A percentile compares a stretch with the other conserved stretches of the same genome.
phyloP scores from a whole-genome alignment of 2,888 invertebrate species.

The Drosophila mercatorum region DNA sequence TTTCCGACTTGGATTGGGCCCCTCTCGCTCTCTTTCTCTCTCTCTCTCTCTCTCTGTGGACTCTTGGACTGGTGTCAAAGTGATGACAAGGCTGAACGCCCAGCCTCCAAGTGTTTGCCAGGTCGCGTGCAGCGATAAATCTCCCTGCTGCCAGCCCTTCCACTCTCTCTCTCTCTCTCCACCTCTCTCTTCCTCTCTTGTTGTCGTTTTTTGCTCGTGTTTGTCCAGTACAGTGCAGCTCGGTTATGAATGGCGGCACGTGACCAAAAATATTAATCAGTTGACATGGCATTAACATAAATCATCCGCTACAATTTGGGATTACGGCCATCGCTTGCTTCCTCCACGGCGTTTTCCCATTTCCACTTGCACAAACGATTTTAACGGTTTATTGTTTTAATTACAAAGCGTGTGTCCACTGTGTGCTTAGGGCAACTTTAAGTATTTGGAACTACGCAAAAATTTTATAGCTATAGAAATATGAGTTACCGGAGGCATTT shows the following conservation, averaged over 20 bases:
- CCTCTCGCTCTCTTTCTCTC: background rate
- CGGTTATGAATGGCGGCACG: conserved; percentile 76
- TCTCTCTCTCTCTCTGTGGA: background rate
- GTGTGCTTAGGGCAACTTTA: background rate
- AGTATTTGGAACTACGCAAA: background rate
- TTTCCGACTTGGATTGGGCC: conserved; percentile 50
- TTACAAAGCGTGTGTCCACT: conserved; percentile 28
- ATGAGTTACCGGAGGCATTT: background rate
- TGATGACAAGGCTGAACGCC: conserved; percentile 51
- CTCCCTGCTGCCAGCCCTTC: conserved; percentile 30
- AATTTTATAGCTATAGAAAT: background rate
- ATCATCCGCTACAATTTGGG: conserved; percentile 76
- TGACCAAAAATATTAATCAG: conserved; percentile 84
- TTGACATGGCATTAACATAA: conserved; percentile 82
- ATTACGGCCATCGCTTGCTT: conserved; percentile 44
- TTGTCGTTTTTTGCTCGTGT: conserved; percentile 21
- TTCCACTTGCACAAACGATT: conserved; percentile 25
- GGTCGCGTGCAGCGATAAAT: conserved; percentile 57
- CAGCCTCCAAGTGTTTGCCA: conserved; percentile 47
- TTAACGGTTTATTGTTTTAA: conserved; percentile 47
- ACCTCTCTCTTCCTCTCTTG: conserved; percentile 9
- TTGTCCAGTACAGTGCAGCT: conserved; percentile 35
- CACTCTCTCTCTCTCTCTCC: conserved; percentile 5
- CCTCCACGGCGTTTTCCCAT: conserved; percentile 6
- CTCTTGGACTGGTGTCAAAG: conserved; percentile 45